Conservation (phyloP, 2,113 vertebrate species). For the Chiloscyllium plagiosum region DNA sequence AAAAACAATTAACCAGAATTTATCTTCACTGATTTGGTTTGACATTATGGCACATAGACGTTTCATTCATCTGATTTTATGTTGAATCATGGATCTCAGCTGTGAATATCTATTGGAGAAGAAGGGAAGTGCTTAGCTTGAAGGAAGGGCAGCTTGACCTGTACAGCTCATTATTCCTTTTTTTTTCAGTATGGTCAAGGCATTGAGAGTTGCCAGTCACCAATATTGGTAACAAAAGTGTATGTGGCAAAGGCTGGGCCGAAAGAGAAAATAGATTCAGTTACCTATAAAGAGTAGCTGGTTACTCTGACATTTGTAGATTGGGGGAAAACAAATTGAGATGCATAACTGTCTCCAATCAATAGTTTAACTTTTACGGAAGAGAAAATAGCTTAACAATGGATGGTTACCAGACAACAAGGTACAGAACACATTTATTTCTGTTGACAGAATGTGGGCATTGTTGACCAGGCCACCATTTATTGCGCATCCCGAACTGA, state of each 20-base stretch:
- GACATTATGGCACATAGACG: background rate
- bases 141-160: background rate
- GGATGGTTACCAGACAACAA: background rate
- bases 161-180: background rate
- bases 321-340: background rate
- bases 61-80: background rate
- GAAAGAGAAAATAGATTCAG: background rate
- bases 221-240: background rate
- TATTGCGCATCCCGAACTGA: too few relatives aligned
- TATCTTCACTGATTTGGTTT: background rate
- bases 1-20: background rate
- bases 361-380: background rate
- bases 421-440: background rate
- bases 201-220: background rate
- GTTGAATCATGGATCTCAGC: background rate
- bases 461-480: too few relatives aligned
- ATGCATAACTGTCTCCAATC: background rate
- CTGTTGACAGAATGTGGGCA: too few relatives aligned
- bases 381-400: background rate
- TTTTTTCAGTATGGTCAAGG: background rate
- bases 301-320: background rate
- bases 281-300: background rate
- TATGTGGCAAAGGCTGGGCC: background rate
- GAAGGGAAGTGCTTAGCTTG: background rate
- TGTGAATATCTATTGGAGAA: background rate